phyloP scores from a whole-genome alignment of 2,113 vertebrate genomes.

The Pycnonotus jocosus region DNA sequence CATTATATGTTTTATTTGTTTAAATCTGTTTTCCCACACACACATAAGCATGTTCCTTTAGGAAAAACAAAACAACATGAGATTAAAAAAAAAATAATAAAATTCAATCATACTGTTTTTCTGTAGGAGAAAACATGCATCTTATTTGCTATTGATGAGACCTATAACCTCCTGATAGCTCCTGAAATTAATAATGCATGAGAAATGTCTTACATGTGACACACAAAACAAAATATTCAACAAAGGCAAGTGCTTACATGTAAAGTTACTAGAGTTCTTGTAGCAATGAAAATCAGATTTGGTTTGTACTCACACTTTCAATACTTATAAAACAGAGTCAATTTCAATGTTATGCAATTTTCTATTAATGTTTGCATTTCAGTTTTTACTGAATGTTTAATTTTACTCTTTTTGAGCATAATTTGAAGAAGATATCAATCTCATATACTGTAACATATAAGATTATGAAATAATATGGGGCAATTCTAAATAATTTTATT shows the following conservation, averaged over 20 bases:
- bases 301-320: not conserved
- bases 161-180: not conserved
- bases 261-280: not conserved
- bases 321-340: not conserved
- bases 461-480: not conserved
- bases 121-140: not conserved
- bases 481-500: not conserved
- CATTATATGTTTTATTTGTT: not conserved
- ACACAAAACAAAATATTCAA: not conserved
- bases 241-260: not conserved
- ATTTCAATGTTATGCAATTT: not conserved
- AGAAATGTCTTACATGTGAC: not conserved
- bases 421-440: not conserved
- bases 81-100: not conserved
- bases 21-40: not conserved
- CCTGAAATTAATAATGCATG: not conserved
- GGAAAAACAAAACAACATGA: not conserved
- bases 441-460: not conserved
- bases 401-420: not conserved
- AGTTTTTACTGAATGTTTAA: not conserved
- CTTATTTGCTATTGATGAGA: not conserved
- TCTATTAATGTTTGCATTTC: not conserved
- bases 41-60: not conserved
- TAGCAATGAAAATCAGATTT: not conserved
- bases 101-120: not conserved